These are phyloP conservation scores for Steinernema feltiae DNA, from an alignment of 1,140 invertebrate genomes.

Conservation along the genomic window DNA sequence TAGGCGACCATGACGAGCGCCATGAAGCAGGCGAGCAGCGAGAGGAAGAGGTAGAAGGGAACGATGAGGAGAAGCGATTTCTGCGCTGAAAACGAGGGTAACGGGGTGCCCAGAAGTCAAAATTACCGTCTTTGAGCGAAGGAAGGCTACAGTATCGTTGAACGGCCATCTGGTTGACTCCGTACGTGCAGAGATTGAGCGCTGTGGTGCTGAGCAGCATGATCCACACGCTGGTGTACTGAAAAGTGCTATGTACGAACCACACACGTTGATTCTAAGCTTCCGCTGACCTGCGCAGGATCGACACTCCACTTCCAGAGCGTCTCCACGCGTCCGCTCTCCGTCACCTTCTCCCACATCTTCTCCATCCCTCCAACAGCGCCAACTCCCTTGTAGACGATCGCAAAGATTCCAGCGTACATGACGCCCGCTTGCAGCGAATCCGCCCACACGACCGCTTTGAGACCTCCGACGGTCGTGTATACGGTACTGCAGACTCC, in stretches of 20 bases:
- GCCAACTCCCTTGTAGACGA: slow-evolving; percentile 16
- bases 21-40: slow-evolving; percentile 2
- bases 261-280: not conserved
- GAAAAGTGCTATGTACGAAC: not conserved
- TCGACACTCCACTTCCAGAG: too few species aligned
- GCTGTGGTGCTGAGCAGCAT: not conserved
- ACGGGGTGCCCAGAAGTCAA: slow-evolving; percentile 35
- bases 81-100: slow-evolving; percentile 22
- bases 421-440: slow-evolving; percentile 12
- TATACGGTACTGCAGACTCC: not conserved
- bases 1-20: slow-evolving; percentile 3
- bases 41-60: slow-evolving; percentile 7
- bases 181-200: not conserved
- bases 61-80: slow-evolving; percentile 18
- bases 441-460: slow-evolving; percentile 20
- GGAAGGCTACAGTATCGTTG: not conserved
- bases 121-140: not conserved
- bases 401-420: slow-evolving; percentile 4
- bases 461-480: slow-evolving; percentile 19
- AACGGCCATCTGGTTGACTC: not conserved
- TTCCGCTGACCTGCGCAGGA: not conserved
- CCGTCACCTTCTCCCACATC: not conserved
- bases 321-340: too few species aligned
- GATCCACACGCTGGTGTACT: not conserved
- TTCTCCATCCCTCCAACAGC: too few species aligned